Percentiles rank a stretch among this genome's conserved stretches.
phyloP scores from a whole-genome alignment of 1,140 invertebrate species.

The Bactericera cockerelli region DNA sequence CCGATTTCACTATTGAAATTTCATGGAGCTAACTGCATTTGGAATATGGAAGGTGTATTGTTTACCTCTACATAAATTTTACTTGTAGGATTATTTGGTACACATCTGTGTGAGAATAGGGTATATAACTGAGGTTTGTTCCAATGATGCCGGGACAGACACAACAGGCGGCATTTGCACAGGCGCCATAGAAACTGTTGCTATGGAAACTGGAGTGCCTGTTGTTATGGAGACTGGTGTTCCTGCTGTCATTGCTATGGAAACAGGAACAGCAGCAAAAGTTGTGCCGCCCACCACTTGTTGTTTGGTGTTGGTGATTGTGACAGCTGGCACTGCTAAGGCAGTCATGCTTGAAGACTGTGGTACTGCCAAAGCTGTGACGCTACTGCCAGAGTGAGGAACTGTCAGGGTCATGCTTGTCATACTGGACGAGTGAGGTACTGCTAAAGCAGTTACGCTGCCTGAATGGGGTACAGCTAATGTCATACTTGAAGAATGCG shows the following conservation, averaged over 20 bases:
- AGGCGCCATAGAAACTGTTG: constrained; percentile 39
- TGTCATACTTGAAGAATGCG: too few species aligned
- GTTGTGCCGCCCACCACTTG: constrained; percentile 27
- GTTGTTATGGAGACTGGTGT: constrained; percentile 7
- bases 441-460: too few species aligned
- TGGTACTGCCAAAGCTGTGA: constrained; percentile 1
- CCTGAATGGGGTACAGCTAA: too few species aligned
- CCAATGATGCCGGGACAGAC: constrained; percentile 37
- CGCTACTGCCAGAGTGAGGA: too few species aligned
- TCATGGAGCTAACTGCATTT: too few species aligned
- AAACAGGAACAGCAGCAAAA: constrained; percentile 46
- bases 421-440: too few species aligned
- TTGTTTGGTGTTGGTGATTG: constrained; percentile 35
- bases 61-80: too few species aligned
- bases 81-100: background rate
- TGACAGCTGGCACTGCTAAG: constrained; percentile 36
- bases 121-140: constrained; percentile 9
- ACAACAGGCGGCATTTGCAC: constrained; percentile 40
- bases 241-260: constrained; percentile 34
- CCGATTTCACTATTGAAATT: too few species aligned
- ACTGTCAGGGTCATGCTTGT: constrained; percentile 19
- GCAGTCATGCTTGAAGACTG: constrained; percentile 18
- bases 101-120: background rate
- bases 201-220: constrained; percentile 35
- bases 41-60: too few species aligned